phyloP scores from a whole-genome alignment of 2,113 vertebrate species.

The Trematocara variabile region DNA sequence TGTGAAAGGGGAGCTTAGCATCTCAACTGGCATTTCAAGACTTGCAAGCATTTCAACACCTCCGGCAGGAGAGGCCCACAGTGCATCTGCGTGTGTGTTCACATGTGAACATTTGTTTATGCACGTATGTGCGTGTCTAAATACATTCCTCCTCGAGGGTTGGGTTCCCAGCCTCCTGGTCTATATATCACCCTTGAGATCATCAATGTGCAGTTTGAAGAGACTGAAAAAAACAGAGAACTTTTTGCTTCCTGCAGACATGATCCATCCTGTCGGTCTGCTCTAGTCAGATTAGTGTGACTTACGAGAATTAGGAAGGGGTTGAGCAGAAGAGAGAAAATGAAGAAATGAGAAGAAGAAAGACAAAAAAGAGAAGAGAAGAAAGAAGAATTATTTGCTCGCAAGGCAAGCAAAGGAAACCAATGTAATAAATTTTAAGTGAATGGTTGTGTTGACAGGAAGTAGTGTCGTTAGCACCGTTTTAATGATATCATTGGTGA shows the following conservation, averaged over 20 bases:
- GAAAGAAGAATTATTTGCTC: conserved; percentile 11
- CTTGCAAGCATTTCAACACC: conserved; percentile 74
- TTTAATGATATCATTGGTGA: conserved; percentile 41
- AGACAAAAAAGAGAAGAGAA: not conserved
- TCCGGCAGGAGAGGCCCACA: conserved; percentile 58
- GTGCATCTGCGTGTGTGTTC: conserved; percentile 20
- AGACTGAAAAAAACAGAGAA: conserved; percentile 38
- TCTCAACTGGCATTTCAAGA: conserved; percentile 69
- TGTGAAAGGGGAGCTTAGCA: conserved; percentile 56
- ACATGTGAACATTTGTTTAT: conserved; percentile 12
- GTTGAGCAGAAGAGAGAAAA: not conserved
- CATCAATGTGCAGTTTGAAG: conserved; percentile 54
- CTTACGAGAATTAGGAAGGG: conserved; percentile 48
- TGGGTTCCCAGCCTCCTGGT: conserved; percentile 59
- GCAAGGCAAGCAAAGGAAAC: conserved; percentile 36
- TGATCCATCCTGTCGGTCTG: conserved; percentile 55
- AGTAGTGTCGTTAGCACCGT: conserved; percentile 45
- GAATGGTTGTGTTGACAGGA: conserved; percentile 65
- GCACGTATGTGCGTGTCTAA: conserved; percentile 38
- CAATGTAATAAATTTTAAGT: conserved; percentile 47
- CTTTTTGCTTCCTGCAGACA: conserved; percentile 65
- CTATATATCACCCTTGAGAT: conserved; percentile 69
- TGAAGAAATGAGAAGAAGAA: not conserved
- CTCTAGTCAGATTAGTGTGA: conserved; percentile 61
- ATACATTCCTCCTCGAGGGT: conserved; percentile 55